These are phyloP conservation scores for Ormyrus thymus DNA, from an alignment of 2,888 invertebrate species.

Conservation along the genomic window DNA sequence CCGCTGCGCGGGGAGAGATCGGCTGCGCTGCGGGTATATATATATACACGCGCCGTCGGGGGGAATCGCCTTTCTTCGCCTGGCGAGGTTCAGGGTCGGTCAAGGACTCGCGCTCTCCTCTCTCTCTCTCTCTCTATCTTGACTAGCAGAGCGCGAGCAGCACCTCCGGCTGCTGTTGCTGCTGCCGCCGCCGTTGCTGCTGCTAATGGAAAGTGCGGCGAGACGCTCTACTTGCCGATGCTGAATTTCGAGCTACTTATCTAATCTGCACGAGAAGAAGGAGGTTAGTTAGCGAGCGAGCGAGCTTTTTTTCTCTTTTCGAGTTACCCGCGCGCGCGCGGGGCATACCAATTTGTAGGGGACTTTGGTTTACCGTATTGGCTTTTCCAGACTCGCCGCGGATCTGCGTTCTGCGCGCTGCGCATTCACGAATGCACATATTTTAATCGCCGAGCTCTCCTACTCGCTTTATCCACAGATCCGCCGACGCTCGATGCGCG, in stretches of 20 bases:
- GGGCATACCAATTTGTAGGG: no score
- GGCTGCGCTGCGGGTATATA: background rate
- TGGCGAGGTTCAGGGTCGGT: conserved; percentile 73
- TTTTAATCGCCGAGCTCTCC: no score
- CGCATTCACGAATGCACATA: no score
- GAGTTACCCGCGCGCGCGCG: no score
- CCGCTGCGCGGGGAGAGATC: background rate
- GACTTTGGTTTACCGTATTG: no score
- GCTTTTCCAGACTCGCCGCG: no score
- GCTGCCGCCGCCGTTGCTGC: background rate
- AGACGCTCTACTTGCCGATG: no score
- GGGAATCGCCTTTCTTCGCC: conserved; percentile 64
- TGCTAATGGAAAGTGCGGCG: background rate
- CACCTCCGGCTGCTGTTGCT: background rate
- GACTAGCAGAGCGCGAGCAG: background rate
- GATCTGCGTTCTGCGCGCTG: no score
- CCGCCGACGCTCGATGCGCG: no score
- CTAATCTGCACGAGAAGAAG: background rate
- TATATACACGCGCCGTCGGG: conserved; percentile 54
- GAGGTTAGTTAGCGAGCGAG: conserved; percentile 6
- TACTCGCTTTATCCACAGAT: no score
- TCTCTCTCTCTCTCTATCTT: conserved; percentile 1
- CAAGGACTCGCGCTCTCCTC: conserved; percentile 68
- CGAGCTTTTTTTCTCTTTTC: background rate
- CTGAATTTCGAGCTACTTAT: background rate